Conservation (phyloP, 2,113 vertebrate species). For the Serilophus lunatus region DNA sequence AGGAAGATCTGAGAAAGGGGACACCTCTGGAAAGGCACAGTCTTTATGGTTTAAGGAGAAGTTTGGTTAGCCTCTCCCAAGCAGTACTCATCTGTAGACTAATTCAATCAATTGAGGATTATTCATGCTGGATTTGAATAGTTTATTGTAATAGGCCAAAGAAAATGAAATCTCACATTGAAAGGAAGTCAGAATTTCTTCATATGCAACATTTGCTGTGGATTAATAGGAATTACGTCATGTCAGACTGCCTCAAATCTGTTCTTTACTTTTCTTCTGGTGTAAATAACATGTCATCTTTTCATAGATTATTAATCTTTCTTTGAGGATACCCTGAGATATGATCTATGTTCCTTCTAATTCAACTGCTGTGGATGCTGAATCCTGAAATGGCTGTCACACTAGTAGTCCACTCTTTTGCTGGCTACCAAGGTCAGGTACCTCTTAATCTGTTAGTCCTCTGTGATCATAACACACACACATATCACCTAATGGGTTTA, state of each 20-base stretch:
- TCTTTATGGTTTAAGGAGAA: background rate
- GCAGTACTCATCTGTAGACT: background rate
- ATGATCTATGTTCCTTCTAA: background rate
- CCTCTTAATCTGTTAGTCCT: background rate
- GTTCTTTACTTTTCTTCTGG: background rate
- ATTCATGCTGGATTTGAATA: background rate
- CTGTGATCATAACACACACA: background rate
- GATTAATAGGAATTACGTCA: background rate
- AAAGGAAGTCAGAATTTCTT: background rate
- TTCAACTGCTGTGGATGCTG: background rate
- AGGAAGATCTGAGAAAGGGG: background rate
- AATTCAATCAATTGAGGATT: background rate
- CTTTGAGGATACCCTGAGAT: constrained; percentile 12
- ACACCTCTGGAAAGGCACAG: background rate
- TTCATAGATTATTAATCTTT: background rate
- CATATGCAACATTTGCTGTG: background rate
- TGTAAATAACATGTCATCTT: background rate
- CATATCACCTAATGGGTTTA: background rate
- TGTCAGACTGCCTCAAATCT: background rate
- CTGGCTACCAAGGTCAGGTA: background rate
- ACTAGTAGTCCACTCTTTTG: background rate
- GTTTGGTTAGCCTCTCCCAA: background rate
- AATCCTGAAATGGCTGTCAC: background rate
- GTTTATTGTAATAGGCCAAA: background rate
- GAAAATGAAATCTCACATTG: background rate